Base-by-base conservation (phyloP, 2,888 invertebrate species). In the Cecidostiba fungosa region DNA sequence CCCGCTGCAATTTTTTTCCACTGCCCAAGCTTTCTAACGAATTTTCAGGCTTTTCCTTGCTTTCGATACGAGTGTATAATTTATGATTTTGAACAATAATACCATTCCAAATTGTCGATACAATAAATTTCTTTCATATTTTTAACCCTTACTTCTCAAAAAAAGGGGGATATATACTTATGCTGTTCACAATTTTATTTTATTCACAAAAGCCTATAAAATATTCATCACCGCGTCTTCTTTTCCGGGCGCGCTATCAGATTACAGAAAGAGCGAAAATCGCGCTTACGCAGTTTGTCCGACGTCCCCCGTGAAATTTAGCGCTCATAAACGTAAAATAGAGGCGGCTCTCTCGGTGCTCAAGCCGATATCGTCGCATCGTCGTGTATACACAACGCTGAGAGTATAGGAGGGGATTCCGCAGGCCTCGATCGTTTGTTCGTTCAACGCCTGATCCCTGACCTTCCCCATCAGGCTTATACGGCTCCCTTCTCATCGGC, bases 401-500 rank as follows among this genome's bases (percentile, higher is more conserved):
- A 43, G 50, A 19, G n/a, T 12, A 6, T 3, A 19, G 54, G n/a
- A 54, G 79, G 85, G 62, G 82, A 81, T 72, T 47, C 72, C 54
- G 59, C 26, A 83, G 29, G 39, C 77, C 62, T 69, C 74, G 80
- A 81, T 80, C 78, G 73, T 82, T 82, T 82, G 82, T 78, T 82
- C 86, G 87, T 84, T 86, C 84, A 86, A 86, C 85, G 83, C 87
- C 83, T 85, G 88, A 89, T 88, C 89, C 90, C 89, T 90, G 90
- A 91, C 91, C 91, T 90, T 90, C 87, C 89, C 87, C 88, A 87
- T 50, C 82, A 70, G 32, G 85, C 85, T 81, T 85, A 59, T 16
- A 19, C 70, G 77, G 79, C 70, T 43, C 82, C 85, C 50, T 78
- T 77, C 62, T 62, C 87, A 87, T n/a, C 14, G 6, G 32, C 88